Conservation (phyloP, 2,888 invertebrate species). For the Encarsia formosa region DNA sequence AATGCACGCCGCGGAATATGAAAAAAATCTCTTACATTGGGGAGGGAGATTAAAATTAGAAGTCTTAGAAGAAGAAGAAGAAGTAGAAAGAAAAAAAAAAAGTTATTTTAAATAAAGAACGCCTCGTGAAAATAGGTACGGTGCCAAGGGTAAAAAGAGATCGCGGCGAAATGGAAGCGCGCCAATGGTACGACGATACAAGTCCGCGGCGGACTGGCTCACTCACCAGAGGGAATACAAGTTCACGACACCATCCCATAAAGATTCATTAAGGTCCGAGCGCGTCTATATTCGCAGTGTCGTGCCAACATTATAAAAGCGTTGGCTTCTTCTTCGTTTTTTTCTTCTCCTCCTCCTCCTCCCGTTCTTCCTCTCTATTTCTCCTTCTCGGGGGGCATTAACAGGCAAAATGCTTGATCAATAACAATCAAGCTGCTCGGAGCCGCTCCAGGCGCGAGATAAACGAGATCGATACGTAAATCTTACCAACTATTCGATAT, state of each 20-base stretch:
- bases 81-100: no score
- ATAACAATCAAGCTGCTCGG: constrained; percentile 42
- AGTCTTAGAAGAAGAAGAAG: no score
- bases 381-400: not conserved
- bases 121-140: no score
- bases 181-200: constrained; percentile 43
- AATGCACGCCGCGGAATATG: constrained; percentile 43
- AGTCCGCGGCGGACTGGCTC: constrained; percentile 39
- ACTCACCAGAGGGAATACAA: constrained; percentile 51
- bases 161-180: constrained; percentile 28
- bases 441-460: not conserved
- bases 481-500: not conserved
- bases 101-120: no score
- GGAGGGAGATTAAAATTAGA: no score
- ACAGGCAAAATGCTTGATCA: constrained; percentile 45
- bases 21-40: constrained; percentile 42
- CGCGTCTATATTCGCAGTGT: constrained; percentile 45
- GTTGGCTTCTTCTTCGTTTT: constrained; percentile 18
- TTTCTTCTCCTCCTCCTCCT: not conserved
- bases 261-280: constrained; percentile 51
- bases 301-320: constrained; percentile 47
- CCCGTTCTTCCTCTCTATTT: not conserved
- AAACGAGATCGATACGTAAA: constrained; percentile 14
- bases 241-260: constrained; percentile 52
- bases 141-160: not conserved